Base-by-base conservation (phyloP, 2,888 invertebrate species). In the Hirtodrosophila cameraria region DNA sequence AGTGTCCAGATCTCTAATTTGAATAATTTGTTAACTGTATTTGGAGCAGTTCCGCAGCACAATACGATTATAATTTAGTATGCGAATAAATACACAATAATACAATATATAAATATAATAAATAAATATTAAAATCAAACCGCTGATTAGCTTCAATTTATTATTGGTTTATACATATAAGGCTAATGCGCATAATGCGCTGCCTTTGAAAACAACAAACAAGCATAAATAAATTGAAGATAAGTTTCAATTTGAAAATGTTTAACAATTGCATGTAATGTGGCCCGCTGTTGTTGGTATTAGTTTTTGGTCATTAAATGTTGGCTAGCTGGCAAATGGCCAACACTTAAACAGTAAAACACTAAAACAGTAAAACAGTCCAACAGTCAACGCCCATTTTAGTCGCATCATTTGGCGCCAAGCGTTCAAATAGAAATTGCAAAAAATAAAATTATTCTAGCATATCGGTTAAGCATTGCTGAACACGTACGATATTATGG, bases 261-360 rank as follows among this genome's bases (percentile, higher is more conserved):
- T 57, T 41, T 20, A 46, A 53, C 62, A 39, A 50, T 67, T 61
- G 54, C 23, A 61, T 45, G 39, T 60, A 55, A 72, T 66, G 61
- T 31, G 43, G 28, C 39, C 6, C 25, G 36, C 42, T 69, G n/a
- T n/a, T n/a, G n/a, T 61, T 46, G 68, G 16, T 67, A 62, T 70
- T 70, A 70, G 73, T 62, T 62, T 55, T 70, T 70, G 70, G 62
- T 62, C 74, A 70, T 70, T 70, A 73, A 70, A 73, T 53, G 70
- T 57, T 69, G 71, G 64, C 64, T 15, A 50, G 20, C 38, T 54
- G 66, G 67, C 65, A 65, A 43, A 12, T 28, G 27, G 57, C 41
- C 67, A 65, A 27, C 38, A 15, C 27, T 49, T 35, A 59, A 65
- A 25, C 38, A 15, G 6, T n/a, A n/a, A n/a, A n/a, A n/a, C n/a